Base-by-base conservation (phyloP, 2,888 invertebrate genomes). In the Aethes cnicana region DNA sequence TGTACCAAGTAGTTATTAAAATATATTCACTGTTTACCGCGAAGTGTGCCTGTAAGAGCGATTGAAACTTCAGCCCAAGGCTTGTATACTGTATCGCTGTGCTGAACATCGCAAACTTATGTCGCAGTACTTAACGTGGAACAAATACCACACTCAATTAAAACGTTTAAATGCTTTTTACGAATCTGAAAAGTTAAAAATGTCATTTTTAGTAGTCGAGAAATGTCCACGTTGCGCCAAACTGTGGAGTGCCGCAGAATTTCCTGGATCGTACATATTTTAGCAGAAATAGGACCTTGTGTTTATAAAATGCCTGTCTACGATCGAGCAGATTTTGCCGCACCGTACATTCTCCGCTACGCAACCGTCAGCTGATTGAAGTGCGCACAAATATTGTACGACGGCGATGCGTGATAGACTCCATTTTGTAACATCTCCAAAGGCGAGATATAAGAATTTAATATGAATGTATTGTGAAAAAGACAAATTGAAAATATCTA, bases 341-440 rank as follows among this genome's bases (percentile, higher is more conserved):
- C 41, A n/a, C n/a, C n/a, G n/a, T n/a, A n/a, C n/a, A n/a, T 20
- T 39, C 18, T 9, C 1, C 12, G 16, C 11, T 16, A 16, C 28
- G 36, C 16, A 7, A 16, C 11, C 39, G 9, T 18, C 4, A 37
- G 49, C 43, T 56, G 57, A 43, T 47, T 44, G 64, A 59, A 70
- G 74, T 75, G 79, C 85, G 86, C 87, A 86, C 87, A 87, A 86
- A 71, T 67, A 59, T 63, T 57, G 55, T 50, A 60, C 58, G 72
- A 72, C 76, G 74, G 73, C 82, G 76, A 76, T 67, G 69, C 72
- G 61, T 61, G 75, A 74, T 82, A 77, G 84, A 77, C 84, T 86
- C 84, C 87, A 84, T 82, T 76, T 62, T 69, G 59, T 68, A 69
- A 68, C 64, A 68, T 25, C 32, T 23, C 30, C 44, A n/a, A n/a